phyloP scores from a whole-genome alignment of 1,140 invertebrate genomes.

The Penaeus chinensis region DNA sequence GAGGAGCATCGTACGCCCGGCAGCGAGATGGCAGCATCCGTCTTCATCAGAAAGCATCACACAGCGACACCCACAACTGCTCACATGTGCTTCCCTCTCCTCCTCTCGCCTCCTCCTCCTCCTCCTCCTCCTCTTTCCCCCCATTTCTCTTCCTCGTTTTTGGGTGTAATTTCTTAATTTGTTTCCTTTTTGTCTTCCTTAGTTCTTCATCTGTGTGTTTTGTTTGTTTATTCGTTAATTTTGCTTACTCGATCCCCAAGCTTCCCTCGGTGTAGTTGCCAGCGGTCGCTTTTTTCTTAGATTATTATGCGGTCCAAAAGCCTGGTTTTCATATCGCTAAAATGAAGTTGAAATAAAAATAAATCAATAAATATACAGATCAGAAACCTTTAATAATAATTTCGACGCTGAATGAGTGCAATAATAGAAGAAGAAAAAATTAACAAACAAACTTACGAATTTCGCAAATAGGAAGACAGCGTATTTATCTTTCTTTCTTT shows the following conservation, averaged over 20 bases:
- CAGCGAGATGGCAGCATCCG: conserved; percentile 48
- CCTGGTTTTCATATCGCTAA: too few species aligned
- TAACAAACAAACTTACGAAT: too few species aligned
- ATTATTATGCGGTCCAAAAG: too few species aligned
- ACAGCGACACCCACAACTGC: conserved; percentile 59
- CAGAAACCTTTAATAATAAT: too few species aligned
- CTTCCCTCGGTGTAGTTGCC: too few species aligned
- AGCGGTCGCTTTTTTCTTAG: too few species aligned
- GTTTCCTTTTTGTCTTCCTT: neutral
- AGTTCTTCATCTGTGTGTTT: neutral
- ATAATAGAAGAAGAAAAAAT: too few species aligned
- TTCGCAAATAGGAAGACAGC: too few species aligned
- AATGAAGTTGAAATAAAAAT: too few species aligned
- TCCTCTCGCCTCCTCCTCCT: neutral
- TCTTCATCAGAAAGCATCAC: conserved; percentile 54
- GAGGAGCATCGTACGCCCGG: conserved; percentile 33
- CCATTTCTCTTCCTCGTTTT: neutral
- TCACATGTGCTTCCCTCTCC: conserved; percentile 30
- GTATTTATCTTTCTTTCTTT: too few species aligned
- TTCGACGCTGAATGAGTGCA: too few species aligned
- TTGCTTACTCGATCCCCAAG: neutral
- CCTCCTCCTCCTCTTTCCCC: neutral
- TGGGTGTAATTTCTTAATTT: neutral
- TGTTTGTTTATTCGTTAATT: neutral
- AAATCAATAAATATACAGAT: too few species aligned